Conservation (phyloP, 2,888 invertebrate genomes). For the Physocephala rufipes region DNA sequence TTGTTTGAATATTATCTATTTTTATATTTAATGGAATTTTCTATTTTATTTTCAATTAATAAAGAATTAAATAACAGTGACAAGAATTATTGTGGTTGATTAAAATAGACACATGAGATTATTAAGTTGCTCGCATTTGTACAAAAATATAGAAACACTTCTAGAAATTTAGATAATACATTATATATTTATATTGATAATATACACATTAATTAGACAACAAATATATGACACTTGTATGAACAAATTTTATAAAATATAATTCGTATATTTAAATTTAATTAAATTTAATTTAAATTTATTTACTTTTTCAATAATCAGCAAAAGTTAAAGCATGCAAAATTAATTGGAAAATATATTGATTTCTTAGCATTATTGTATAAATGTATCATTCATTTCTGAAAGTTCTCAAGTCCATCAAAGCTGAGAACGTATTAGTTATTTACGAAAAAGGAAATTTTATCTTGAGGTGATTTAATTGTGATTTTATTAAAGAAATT, state of each 20-base stretch:
- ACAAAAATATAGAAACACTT: neutral
- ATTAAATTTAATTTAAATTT: neutral
- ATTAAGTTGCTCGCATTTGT: neutral
- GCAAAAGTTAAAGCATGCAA: too few relatives aligned
- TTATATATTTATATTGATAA: neutral
- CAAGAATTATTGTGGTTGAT: constrained; percentile 6
- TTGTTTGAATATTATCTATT: too few relatives aligned
- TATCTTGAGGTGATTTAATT: too few relatives aligned
- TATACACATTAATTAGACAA: neutral
- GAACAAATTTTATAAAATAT: neutral
- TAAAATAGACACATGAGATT: neutral
- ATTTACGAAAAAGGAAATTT: too few relatives aligned
- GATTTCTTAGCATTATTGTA: too few relatives aligned
- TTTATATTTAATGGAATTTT: neutral
- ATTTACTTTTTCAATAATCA: too few relatives aligned
- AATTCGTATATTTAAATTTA: neutral
- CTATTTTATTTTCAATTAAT: neutral
- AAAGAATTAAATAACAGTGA: neutral
- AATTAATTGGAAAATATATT: too few relatives aligned
- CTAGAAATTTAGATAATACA: neutral
- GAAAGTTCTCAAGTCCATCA: too few relatives aligned
- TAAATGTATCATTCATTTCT: too few relatives aligned
- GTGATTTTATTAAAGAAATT: too few relatives aligned
- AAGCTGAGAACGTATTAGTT: too few relatives aligned
- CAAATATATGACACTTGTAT: neutral